These are phyloP conservation scores for Venusia cambrica DNA, from an alignment of 2,888 invertebrate species.

Conservation along the genomic window DNA sequence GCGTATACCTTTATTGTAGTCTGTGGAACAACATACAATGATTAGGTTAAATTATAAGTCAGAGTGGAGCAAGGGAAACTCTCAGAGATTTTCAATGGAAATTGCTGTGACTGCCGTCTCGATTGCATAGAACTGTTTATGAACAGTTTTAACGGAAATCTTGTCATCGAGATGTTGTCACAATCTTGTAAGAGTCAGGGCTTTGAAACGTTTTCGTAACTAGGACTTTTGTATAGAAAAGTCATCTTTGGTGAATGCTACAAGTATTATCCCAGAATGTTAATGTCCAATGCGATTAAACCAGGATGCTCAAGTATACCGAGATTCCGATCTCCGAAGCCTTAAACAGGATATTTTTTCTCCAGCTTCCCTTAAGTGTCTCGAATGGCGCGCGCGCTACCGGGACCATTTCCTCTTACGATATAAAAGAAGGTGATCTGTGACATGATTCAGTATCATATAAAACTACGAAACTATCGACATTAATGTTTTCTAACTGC, in stretches of 20 bases:
- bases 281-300: too few species aligned
- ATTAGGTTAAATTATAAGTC: neutral
- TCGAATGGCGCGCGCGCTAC: conserved; percentile 20
- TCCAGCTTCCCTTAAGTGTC: conserved; percentile 17
- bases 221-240: too few species aligned
- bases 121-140: too few species aligned
- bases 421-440: conserved; percentile 4
- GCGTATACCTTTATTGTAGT: conserved; percentile 96
- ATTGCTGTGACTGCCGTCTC: conserved; percentile 9
- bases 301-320: conserved; percentile 13
- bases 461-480: conserved; percentile 2
- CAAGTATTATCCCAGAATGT: neutral
- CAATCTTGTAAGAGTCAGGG: too few species aligned
- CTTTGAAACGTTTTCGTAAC: too few species aligned
- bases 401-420: conserved; percentile 18
- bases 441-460: conserved; percentile 4
- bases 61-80: conserved; percentile 8
- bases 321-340: conserved; percentile 19
- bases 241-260: neutral
- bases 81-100: conserved; percentile 9
- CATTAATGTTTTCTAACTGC: conserved; percentile 10
- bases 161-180: too few species aligned
- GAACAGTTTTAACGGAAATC: too few species aligned
- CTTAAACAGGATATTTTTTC: conserved; percentile 21
- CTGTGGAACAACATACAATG: conserved; percentile 69